phyloP scores from a whole-genome alignment of 2,888 invertebrate genomes.

The Dromius quadrimaculatus region DNA sequence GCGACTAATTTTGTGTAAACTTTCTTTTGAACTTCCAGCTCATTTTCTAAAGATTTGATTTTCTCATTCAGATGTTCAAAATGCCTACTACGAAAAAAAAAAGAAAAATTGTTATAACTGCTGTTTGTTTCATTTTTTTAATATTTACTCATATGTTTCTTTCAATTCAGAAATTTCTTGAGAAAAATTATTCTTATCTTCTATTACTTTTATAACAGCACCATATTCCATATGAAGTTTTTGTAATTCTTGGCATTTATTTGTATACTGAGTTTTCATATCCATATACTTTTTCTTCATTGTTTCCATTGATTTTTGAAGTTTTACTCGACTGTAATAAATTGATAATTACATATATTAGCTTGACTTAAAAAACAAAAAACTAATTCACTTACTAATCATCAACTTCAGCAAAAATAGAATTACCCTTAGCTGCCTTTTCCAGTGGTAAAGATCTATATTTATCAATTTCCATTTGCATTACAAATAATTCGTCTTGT shows the following conservation, averaged over 20 bases:
- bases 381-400: slow-evolving; percentile 58
- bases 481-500: slow-evolving; percentile 59
- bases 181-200: slow-evolving; percentile 29
- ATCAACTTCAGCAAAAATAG: slow-evolving; percentile 64
- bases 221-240: slow-evolving; percentile 43
- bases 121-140: not conserved
- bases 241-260: slow-evolving; percentile 41
- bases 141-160: slow-evolving; percentile 42
- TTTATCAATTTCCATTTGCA: slow-evolving; percentile 59
- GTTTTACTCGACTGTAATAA: slow-evolving; percentile 59
- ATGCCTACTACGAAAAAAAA: slow-evolving; percentile 33
- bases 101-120: slow-evolving; percentile 2
- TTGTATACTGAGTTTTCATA: slow-evolving; percentile 58
- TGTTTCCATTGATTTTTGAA: slow-evolving; percentile 59
- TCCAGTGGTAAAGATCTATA: slow-evolving; percentile 60
- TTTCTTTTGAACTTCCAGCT: slow-evolving; percentile 22
- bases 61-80: slow-evolving; percentile 14
- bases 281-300: slow-evolving; percentile 59
- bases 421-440: slow-evolving; percentile 61
- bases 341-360: no score
- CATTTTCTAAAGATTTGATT: slow-evolving; percentile 35
- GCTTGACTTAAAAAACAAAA: slow-evolving; percentile 26
- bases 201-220: slow-evolving; percentile 34
- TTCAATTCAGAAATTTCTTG: slow-evolving; percentile 27
- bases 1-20: slow-evolving; percentile 24